Evolutionary conservation across 2,797 vertebrate genomes (phyloP).

Genomic region (Phylloscopus collybita): DNA sequence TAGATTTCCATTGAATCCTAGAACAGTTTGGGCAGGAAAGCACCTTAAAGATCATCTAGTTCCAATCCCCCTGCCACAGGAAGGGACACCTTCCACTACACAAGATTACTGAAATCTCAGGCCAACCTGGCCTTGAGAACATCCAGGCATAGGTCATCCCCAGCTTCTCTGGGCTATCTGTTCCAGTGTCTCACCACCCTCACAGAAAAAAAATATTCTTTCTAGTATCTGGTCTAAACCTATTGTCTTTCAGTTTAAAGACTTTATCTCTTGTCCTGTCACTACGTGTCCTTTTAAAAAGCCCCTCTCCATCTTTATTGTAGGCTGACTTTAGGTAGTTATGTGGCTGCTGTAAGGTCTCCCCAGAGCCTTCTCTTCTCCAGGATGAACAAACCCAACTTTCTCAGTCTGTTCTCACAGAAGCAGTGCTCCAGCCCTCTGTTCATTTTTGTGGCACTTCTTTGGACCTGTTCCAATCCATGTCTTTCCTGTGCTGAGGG

Average conservation of each 20-base stretch:
- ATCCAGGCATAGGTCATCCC: background rate
- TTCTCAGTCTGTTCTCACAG: background rate
- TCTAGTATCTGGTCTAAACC: background rate
- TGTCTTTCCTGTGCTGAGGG: background rate
- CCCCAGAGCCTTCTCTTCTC: background rate
- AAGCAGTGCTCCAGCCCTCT: background rate
- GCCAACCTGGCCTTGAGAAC: background rate
- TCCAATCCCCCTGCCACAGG: background rate
- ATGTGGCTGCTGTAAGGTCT: background rate
- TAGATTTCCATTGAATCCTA: background rate
- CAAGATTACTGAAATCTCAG: background rate
- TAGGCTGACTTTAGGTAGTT: background rate
- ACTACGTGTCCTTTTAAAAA: background rate
- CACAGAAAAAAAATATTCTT: background rate
- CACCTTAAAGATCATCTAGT: background rate
- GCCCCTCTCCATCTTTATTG: background rate
- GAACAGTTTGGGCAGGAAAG: background rate
- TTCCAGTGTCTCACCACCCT: background rate
- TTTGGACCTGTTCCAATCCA: background rate
- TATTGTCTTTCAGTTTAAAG: background rate
- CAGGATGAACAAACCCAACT: background rate
- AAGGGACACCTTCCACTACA: background rate
- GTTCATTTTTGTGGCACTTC: background rate
- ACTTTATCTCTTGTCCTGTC: background rate
- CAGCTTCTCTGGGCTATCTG: background rate